Conservation (phyloP, 1,140 invertebrate genomes). For the Drusus annulatus region DNA sequence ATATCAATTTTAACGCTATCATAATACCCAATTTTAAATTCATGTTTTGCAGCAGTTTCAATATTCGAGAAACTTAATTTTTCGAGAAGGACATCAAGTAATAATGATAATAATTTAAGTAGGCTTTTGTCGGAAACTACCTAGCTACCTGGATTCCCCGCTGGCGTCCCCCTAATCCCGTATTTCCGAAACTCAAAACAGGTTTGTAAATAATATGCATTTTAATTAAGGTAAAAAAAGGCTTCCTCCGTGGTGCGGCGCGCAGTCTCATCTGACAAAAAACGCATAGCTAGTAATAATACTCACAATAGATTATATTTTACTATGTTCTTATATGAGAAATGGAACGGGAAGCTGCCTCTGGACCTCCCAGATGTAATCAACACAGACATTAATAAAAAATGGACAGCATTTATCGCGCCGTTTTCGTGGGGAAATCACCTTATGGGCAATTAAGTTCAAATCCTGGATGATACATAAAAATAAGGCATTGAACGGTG, state of each 20-base stretch:
- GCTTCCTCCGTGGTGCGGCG: neutral
- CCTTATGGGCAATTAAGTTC: no score
- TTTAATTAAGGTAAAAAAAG: neutral
- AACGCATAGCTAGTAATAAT: neutral
- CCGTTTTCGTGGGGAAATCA: no score
- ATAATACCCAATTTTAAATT: no score
- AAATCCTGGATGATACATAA: no score
- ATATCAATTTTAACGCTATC: no score
- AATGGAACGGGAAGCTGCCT: neutral
- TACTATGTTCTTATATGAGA: neutral
- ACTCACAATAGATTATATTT: neutral
- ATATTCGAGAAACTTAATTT: neutral
- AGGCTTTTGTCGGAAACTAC: no score
- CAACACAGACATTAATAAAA: no score
- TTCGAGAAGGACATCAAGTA: no score
- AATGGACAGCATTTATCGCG: no score
- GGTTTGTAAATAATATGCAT: conserved; percentile 17
- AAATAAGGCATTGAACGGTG: no score
- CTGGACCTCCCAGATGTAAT: neutral
- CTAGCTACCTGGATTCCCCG: neutral
- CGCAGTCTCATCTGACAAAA: no score
- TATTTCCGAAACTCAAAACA: conserved; percentile 13
- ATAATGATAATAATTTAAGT: no score
- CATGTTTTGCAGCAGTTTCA: neutral
- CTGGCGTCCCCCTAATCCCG: neutral